Base-by-base conservation (phyloP, 1,140 invertebrate species). In the Archivesica marissinica region DNA sequence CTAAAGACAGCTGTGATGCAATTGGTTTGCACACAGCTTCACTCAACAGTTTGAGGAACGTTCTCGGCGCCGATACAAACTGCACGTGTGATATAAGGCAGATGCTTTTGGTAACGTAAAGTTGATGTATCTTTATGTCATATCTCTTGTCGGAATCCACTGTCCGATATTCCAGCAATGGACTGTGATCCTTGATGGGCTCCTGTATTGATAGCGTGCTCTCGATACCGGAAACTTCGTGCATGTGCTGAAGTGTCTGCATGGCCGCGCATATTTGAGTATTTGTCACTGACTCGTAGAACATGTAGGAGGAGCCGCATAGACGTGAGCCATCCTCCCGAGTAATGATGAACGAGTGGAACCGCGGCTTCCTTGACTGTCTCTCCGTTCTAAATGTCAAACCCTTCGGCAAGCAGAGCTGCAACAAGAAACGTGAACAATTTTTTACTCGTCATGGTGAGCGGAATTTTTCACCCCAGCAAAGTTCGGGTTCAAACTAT, bases 331-430 rank as follows among this genome's bases (percentile, higher is more conserved):
- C 99, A 96, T 99, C 98, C 95, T 99, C 98, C 91, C 97, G 96
- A 25, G 99, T 99, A 56, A 99, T 98, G 11, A 99, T 96, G 95
- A 99, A 99, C 64, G 98, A 98, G 94, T 99, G 99, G 95, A 99
- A 99, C 87, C 95, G 96, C 20, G 98, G 97, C 87, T 97, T 96
- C 85, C 98, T 95, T 61, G 96, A 96, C 94, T 99, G 97, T 94
- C 98, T 98, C 93, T 99, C 98, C 4, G 98, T 99, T 74, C 97
- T 96, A 95, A 99, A 99, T 89, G 97, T 96, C 23, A 99, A 94
- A 61, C 99, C 98, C 94, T 97, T 96, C 47, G 99, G 99, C 91
- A 99, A 95, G 93, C 97, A 98, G 39, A 99, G 95, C 97, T 98
- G 94, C 75, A 94, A 95, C 0, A 39, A 30, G 25, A 76, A 39